phyloP scores from a whole-genome alignment of 2,888 invertebrate genomes.

The Cephonodes hylas region DNA sequence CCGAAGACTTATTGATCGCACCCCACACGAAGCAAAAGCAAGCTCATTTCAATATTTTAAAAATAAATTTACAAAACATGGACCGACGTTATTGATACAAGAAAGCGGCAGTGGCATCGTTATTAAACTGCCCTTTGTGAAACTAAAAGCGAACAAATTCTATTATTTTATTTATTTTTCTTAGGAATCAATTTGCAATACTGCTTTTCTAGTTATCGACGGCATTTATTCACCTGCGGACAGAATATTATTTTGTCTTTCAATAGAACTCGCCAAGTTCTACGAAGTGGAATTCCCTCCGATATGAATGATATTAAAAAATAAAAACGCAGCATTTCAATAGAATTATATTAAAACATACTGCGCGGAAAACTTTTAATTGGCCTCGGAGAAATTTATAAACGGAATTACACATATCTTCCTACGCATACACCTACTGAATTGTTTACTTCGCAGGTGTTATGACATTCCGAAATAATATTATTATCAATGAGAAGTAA shows the following conservation, averaged over 20 bases:
- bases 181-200: constrained; percentile 14
- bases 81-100: too few species aligned
- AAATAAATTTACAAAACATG: too few species aligned
- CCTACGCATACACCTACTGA: too few species aligned
- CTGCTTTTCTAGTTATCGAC: constrained; percentile 3
- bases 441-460: too few species aligned
- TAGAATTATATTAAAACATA: not conserved
- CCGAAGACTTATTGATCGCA: too few species aligned
- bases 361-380: not conserved
- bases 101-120: too few species aligned
- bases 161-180: constrained; percentile 14
- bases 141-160: constrained; percentile 19
- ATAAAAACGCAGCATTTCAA: not conserved
- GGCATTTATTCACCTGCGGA: constrained; percentile 21
- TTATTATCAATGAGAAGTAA: too few species aligned
- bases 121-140: constrained; percentile 26
- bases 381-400: not conserved
- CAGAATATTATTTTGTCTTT: constrained; percentile 9
- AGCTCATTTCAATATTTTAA: too few species aligned
- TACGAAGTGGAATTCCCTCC: not conserved
- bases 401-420: not conserved
- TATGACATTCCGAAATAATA: too few species aligned
- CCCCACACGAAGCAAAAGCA: too few species aligned
- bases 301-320: too few species aligned
- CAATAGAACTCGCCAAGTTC: not conserved